Base-by-base conservation (phyloP, 2,113 vertebrate genomes). In the Brachirus orientalis region DNA sequence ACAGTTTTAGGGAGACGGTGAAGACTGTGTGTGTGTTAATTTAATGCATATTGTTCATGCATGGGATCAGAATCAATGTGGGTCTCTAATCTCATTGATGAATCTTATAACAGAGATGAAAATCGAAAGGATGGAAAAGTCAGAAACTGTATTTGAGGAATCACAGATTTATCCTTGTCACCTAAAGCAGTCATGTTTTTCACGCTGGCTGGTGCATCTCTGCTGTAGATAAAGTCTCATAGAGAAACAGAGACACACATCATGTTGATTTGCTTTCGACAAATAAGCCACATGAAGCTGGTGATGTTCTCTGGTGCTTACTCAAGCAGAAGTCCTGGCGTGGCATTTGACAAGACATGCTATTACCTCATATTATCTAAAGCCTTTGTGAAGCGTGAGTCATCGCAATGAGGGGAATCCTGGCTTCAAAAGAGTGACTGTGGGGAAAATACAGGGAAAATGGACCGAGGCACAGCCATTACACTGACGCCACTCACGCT, bases 271-370 rank as follows among this genome's bases (percentile, higher is more conserved):
- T 58, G 14, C 13, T 28, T 9, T 41, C 71, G 51, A 57, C 46
- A 60, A 3, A 28, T 28, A 28, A 28, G 28, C 28, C 3, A 1
- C 28, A 6, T 28, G 28, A 28, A 63, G 46, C 66, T 57, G 10
- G 12, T 37, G 14, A 66, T 58, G 2, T 36, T 45, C 41, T 67
- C 19, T 52, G 41, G 16, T 82, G 77, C 63, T 71, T 76, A 59
- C 56, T 83, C 56, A 72, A 45, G 79, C 79, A 80, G 62, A 84
- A 80, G 53, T 83, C 80, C 79, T 82, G 68, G 37, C 62, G 44
- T 77, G 77, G 48, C 63, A 75, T 82, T 81, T 78, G 66, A 69
- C 19, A 71, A 17, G 14, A 62, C 43, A 47, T 50, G 28, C 43
- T 59, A 71, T 65, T 74, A 80, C 22, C 60, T 62, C 52, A 67